Base-by-base conservation (phyloP, 2,888 invertebrate genomes). In the Mythimna ferrago region DNA sequence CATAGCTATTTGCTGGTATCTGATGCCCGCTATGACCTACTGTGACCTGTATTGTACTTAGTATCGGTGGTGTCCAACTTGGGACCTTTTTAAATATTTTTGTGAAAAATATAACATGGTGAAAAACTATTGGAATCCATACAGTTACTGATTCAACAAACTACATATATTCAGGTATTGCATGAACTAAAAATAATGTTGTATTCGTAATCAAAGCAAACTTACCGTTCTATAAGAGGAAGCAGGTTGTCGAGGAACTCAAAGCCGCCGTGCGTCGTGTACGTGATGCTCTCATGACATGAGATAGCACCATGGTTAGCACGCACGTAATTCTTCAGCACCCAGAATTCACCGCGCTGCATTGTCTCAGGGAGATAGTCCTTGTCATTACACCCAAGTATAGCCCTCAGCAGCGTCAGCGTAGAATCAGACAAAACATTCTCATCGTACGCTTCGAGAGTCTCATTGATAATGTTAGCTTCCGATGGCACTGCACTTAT, bases 261-360 rank as follows among this genome's bases (percentile, higher is more conserved):
- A 94, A 97, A 98, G 89, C 99, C 99, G 6, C 98, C 98, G 93
- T 99, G 99, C 19, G 99, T 99, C 53, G 99, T 98, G 90, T 99
- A 99, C 1, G 99, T 99, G 82, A 99, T 97, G 84, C 97, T 97
- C 93, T 98, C 98, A 94, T 98, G 98, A 94, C 99, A 99, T 89
- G 96, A 96, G 66, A 98, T 92, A 60, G 95, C 92, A 26, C 97
- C 97, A 88, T 97, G 97, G 75, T 97, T 97, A 73, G 98, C 98
- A 57, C 97, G 97, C 83, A 98, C 97, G 91, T 98, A 99, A 95
- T 99, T 99, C 94, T 98, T 98, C 77, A 99, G 96, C 86, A 99
- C 98, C 98, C 98, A 99, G 92, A 98, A 99, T 88, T 98, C 98
- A 32, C 98, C 98, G 2, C 98, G 97, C 89, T 98, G 98, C 71